Percentiles rank a stretch among this genome's conserved stretches.
Conservation (phyloP, 2,797 vertebrate genomes). For the Eulemur coronatus region DNA sequence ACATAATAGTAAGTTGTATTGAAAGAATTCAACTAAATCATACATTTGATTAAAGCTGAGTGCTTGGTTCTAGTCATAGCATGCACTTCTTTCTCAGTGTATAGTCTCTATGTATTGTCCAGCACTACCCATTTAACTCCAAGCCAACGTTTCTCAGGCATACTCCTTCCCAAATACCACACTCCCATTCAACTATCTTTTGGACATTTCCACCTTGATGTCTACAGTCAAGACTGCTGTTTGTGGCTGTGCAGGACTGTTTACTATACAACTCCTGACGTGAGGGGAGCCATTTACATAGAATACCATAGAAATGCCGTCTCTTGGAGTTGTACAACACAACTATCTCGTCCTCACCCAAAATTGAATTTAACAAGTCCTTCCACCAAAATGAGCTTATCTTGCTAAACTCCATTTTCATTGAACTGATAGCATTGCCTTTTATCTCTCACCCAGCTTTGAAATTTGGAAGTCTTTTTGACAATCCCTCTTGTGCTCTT, state of each 20-base stretch:
- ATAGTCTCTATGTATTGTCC: background rate
- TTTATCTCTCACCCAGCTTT: background rate
- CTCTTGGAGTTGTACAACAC: background rate
- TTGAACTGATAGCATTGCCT: background rate
- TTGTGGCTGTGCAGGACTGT: background rate
- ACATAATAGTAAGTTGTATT: background rate
- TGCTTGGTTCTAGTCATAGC: background rate
- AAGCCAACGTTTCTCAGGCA: background rate
- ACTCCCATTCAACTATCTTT: background rate
- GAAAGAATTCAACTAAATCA: conserved; percentile 19
- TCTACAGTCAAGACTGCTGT: background rate
- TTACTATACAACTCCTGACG: background rate
- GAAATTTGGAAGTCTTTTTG: background rate
- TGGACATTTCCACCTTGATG: background rate
- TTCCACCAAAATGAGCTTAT: conserved; percentile 4
- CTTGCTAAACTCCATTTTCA: background rate
- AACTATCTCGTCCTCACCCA: background rate
- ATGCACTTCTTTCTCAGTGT: background rate
- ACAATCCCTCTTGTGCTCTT: background rate
- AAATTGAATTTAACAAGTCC: background rate
- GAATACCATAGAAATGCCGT: background rate
- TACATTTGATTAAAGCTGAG: background rate
- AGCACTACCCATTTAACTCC: background rate
- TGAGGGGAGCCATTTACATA: background rate
- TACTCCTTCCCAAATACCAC: conserved; percentile 18